Evolutionary conservation across 2,797 vertebrate genomes (phyloP).

Genomic region (Avahi laniger): DNA sequence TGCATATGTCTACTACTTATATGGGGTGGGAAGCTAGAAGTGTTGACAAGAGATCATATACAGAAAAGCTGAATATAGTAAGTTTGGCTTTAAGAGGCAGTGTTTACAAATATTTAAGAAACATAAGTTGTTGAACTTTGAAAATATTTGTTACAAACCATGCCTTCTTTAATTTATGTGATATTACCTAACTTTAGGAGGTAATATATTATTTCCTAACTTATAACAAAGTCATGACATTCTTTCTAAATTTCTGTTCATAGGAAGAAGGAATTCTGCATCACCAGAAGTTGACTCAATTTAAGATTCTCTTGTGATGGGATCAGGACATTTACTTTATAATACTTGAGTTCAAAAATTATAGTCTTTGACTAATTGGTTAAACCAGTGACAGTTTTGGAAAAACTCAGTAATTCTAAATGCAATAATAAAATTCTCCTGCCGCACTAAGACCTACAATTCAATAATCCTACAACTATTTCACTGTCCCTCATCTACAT

Average conservation of each 20-base stretch:
- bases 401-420: not conserved
- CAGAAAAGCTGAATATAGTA: not conserved
- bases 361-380: not conserved
- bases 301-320: not conserved
- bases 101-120: slow-evolving; percentile 42
- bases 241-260: not conserved
- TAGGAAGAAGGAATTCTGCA: not conserved
- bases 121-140: not conserved
- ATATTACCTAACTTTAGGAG: not conserved
- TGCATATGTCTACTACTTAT: not conserved
- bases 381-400: not conserved
- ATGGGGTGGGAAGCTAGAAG: not conserved
- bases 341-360: not conserved
- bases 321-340: not conserved
- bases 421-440: not conserved
- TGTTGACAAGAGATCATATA: not conserved
- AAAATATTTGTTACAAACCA: not conserved
- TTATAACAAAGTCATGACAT: not conserved
- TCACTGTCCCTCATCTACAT: not conserved
- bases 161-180: not conserved
- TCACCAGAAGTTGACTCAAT: not conserved
- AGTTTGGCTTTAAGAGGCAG: not conserved
- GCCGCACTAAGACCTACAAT: too few relatives aligned
- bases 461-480: not conserved
- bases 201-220: not conserved